A percentile compares a stretch with the other conserved stretches of the same genome.
Evolutionary conservation across 1,140 invertebrate species (phyloP).

Genomic region (Eurosta solidaginis): DNA sequence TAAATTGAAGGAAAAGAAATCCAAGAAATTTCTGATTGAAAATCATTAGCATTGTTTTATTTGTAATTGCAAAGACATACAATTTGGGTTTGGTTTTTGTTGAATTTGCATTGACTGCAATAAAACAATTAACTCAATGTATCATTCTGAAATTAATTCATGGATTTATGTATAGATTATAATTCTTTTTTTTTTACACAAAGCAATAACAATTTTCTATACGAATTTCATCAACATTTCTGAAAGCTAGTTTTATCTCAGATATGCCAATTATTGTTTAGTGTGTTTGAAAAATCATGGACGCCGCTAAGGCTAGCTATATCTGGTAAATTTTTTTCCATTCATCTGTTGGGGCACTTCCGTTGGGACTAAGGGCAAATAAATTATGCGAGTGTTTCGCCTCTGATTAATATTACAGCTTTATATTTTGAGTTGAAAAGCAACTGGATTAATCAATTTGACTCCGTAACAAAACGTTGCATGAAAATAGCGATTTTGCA

Average conservation of each 20-base stretch:
- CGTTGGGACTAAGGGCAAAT: no score
- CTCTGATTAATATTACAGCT: no score
- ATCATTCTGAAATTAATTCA: not conserved
- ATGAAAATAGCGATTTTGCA: no score
- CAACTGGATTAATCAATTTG: no score
- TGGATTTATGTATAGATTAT: not conserved
- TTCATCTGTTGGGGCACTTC: no score
- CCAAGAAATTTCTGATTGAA: not conserved
- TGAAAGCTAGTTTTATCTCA: not conserved
- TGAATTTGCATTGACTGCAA: not conserved
- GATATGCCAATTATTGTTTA: conserved; percentile 1
- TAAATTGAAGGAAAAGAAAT: no score
- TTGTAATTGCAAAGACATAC: not conserved
- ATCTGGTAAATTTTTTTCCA: no score
- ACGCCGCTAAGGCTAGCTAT: no score
- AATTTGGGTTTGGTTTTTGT: not conserved
- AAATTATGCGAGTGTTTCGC: no score
- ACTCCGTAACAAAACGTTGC: no score
- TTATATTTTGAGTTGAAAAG: no score
- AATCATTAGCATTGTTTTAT: not conserved
- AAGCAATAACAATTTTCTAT: not conserved
- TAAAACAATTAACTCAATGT: not conserved
- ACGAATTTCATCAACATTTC: not conserved
- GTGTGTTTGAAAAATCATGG: not conserved
- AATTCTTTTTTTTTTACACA: not conserved